phyloP scores from a whole-genome alignment of 1,140 invertebrate genomes.

The Zaprionus inermis region DNA sequence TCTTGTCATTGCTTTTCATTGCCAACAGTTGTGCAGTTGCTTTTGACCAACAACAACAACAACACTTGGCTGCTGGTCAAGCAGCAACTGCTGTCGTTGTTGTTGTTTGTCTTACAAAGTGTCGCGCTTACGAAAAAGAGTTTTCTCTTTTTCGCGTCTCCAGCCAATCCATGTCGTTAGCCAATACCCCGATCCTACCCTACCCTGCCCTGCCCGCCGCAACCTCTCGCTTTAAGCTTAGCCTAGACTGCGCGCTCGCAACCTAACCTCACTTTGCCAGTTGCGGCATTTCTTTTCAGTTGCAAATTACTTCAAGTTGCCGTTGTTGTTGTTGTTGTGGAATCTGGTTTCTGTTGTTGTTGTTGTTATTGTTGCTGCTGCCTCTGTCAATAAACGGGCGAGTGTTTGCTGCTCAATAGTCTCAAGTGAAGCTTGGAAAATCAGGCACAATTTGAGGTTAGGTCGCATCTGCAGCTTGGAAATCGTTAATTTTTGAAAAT shows the following conservation, averaged over 20 bases:
- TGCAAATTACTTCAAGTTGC: slow-evolving; percentile 77
- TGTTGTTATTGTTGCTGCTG: slow-evolving; percentile 26
- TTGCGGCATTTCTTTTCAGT: slow-evolving; percentile 72
- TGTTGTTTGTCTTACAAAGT: slow-evolving; percentile 56
- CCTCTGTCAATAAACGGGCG: slow-evolving; percentile 71
- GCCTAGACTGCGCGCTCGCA: neutral
- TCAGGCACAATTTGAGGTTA: slow-evolving; percentile 1
- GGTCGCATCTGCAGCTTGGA: slow-evolving; percentile 7
- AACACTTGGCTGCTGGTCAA: slow-evolving; percentile 24
- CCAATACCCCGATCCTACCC: neutral
- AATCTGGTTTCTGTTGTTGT: slow-evolving; percentile 59
- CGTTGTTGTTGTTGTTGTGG: slow-evolving; percentile 29
- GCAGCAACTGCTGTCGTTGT: slow-evolving; percentile 35
- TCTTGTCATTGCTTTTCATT: slow-evolving; percentile 32
- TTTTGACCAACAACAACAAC: slow-evolving; percentile 31
- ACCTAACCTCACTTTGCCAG: slow-evolving; percentile 35
- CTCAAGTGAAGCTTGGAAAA: slow-evolving; percentile 18
- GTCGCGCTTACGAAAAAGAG: slow-evolving; percentile 63
- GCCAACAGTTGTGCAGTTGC: slow-evolving; percentile 33
- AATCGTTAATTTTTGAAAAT: neutral
- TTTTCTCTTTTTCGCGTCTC: slow-evolving; percentile 68
- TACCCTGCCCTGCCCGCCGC: neutral
- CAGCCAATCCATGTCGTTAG: slow-evolving; percentile 25
- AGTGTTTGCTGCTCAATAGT: slow-evolving; percentile 27
- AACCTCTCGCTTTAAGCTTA: slow-evolving; percentile 1